Evolutionary conservation across 2,113 vertebrate species (phyloP).

Genomic region (Falcunculus frontatus): DNA sequence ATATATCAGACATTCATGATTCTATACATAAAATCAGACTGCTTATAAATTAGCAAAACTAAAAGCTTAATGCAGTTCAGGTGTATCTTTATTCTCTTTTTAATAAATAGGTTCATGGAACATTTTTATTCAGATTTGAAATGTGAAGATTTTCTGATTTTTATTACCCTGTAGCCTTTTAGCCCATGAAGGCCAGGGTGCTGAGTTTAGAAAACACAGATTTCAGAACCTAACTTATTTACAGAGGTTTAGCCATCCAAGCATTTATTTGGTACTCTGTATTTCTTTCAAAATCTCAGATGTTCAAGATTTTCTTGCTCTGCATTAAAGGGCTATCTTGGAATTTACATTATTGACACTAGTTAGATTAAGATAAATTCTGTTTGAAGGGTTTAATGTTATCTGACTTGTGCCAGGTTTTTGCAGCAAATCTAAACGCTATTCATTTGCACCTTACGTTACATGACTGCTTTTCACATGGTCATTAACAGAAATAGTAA

Average conservation of each 20-base stretch:
- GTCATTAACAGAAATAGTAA: not conserved
- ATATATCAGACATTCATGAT: not conserved
- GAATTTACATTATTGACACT: not conserved
- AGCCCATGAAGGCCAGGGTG: fast-evolving
- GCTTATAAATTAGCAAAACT: not conserved
- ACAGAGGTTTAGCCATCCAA: not conserved
- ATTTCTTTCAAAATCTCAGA: not conserved
- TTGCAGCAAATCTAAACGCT: not conserved
- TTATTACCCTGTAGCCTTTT: not conserved
- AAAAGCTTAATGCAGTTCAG: not conserved
- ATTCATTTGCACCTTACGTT: not conserved
- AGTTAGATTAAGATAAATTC: not conserved
- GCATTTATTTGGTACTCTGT: not conserved
- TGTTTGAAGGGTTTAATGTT: not conserved
- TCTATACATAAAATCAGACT: not conserved
- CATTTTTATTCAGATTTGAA: not conserved
- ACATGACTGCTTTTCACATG: not conserved
- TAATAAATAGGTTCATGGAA: not conserved
- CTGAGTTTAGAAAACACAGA: not conserved
- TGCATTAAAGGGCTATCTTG: not conserved
- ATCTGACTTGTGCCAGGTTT: not conserved
- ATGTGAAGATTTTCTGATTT: not conserved
- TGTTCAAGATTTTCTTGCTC: not conserved
- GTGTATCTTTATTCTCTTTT: not conserved
- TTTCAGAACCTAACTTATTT: not conserved